A percentile compares a stretch with the other conserved stretches of the same genome.
Evolutionary conservation across 2,797 vertebrate species (phyloP).

Genomic region (Anguilla megastoma): DNA sequence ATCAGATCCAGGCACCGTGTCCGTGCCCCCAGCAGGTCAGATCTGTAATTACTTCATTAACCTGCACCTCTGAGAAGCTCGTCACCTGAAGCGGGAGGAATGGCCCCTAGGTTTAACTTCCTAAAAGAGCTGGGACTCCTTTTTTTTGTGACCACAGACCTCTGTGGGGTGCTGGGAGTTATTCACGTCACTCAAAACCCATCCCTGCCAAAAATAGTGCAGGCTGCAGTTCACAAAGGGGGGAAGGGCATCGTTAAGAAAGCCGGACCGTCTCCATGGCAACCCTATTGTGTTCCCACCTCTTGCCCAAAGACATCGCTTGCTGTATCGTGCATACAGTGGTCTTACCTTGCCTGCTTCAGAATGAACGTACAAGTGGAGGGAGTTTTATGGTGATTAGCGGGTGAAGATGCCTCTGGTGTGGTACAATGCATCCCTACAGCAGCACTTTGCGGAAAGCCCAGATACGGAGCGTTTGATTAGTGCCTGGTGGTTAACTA

Average conservation of each 20-base stretch:
- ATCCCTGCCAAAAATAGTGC: neutral
- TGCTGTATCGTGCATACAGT: neutral
- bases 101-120: neutral
- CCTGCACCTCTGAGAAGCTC: neutral
- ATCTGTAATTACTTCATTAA: neutral
- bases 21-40: neutral
- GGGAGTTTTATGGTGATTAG: neutral
- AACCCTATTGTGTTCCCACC: slow-evolving; percentile 58
- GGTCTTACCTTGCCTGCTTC: neutral
- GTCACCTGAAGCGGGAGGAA: neutral
- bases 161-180: neutral
- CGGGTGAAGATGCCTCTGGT: neutral
- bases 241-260: slow-evolving; percentile 59
- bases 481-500: neutral
- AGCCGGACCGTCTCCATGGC: slow-evolving; percentile 70
- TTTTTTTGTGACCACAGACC: neutral
- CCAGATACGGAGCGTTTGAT: neutral
- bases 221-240: slow-evolving; percentile 8
- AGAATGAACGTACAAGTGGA: neutral
- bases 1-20: neutral
- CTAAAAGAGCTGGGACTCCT: neutral
- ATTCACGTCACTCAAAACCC: neutral
- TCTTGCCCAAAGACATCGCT: neutral
- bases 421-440: neutral
- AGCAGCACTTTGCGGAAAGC: neutral